A percentile compares a stretch with the other conserved stretches of the same genome.
Evolutionary conservation across 2,888 invertebrate species (phyloP).

Genomic region (Euzophera pinguis): DNA sequence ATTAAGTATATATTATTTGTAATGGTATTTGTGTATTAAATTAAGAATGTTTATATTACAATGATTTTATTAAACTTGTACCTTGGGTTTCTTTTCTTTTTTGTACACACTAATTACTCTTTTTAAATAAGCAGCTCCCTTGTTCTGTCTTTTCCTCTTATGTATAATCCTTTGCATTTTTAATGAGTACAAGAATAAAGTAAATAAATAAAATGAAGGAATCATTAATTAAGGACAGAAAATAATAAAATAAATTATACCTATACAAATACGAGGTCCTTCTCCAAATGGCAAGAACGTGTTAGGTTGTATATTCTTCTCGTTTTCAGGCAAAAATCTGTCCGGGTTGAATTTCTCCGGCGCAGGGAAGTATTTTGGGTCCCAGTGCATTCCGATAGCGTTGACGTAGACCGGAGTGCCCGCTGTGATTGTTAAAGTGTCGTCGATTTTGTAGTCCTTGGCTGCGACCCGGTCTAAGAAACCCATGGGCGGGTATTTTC

Average conservation of each 20-base stretch:
- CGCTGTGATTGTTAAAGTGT: conserved; percentile 32
- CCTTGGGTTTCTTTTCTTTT: too few species aligned
- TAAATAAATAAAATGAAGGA: too few species aligned
- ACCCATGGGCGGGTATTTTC: conserved; percentile 48
- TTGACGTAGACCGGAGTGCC: conserved; percentile 38
- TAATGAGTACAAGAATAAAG: too few species aligned
- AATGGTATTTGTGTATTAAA: too few species aligned
- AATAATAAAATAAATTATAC: conserved; percentile 31
- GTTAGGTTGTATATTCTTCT: conserved; percentile 32
- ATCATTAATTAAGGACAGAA: background rate
- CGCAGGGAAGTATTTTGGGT: conserved; percentile 69
- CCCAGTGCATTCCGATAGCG: conserved; percentile 42
- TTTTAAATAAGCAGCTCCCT: background rate
- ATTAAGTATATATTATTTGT: too few species aligned
- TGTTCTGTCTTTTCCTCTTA: too few species aligned
- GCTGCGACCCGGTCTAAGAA: conserved; percentile 34
- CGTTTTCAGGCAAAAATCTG: conserved; percentile 68
- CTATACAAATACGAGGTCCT: conserved; percentile 81
- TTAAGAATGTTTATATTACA: too few species aligned
- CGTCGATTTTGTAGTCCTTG: conserved; percentile 33
- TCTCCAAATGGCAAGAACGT: conserved; percentile 72
- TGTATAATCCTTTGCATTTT: too few species aligned
- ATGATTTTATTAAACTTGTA: too few species aligned
- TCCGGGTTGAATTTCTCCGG: conserved; percentile 76
- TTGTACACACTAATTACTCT: too few species aligned